Conservation (phyloP, 2,888 invertebrate species). For the Drosophila incognita region DNA sequence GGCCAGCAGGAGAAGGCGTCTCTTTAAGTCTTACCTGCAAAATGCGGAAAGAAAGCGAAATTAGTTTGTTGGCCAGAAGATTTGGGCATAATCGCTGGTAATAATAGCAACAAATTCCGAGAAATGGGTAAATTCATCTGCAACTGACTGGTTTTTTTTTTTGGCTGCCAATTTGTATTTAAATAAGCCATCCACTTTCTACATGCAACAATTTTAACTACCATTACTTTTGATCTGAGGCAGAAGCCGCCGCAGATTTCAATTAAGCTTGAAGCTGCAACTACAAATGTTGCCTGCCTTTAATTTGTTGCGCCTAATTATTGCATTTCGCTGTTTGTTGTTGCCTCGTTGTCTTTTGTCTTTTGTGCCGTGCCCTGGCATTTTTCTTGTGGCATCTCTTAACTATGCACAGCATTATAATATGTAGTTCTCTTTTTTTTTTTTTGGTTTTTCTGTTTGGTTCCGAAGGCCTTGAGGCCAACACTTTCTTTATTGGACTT, state of each 20-base stretch:
- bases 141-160: not conserved
- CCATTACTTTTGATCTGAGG: constrained; percentile 34
- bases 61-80: constrained; percentile 44
- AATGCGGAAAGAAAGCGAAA: constrained; percentile 52
- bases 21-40: constrained; percentile 63
- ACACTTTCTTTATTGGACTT: constrained; percentile 76
- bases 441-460: not conserved
- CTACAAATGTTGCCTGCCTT: constrained; percentile 32
- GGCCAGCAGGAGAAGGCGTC: constrained; percentile 4
- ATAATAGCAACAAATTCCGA: constrained; percentile 30
- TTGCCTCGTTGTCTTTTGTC: constrained; percentile 8
- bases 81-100: constrained; percentile 33
- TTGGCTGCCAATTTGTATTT: constrained; percentile 49
- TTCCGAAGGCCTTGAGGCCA: constrained; percentile 63
- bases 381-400: constrained; percentile 49
- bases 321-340: constrained; percentile 54
- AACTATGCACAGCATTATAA: constrained; percentile 57
- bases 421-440: constrained; percentile 49
- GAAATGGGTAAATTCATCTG: constrained; percentile 9
- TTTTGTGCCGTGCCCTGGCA: constrained; percentile 39
- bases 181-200: constrained; percentile 64
- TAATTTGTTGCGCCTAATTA: constrained; percentile 74
- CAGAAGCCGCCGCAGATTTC: constrained; percentile 52
- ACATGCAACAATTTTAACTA: constrained; percentile 40
- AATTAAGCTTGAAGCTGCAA: constrained; percentile 48